phyloP scores from a whole-genome alignment of 2,113 vertebrate species.

The Zosterops borbonicus region DNA sequence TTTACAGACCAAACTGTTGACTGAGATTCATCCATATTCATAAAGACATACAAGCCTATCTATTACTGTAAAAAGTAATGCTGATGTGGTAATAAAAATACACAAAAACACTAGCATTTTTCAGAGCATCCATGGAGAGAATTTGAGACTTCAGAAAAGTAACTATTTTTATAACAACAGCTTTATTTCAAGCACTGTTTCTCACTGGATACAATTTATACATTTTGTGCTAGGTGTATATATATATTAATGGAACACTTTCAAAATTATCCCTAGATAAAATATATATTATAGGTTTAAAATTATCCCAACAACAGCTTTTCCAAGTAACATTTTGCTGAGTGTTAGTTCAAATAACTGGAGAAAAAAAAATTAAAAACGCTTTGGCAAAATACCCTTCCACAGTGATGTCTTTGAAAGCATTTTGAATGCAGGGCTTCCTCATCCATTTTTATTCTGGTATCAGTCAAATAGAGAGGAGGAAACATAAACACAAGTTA shows the following conservation, averaged over 20 bases:
- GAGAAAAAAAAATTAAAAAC: not conserved
- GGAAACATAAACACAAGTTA: constrained; percentile 3
- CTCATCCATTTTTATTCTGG: not conserved
- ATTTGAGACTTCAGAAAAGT: constrained; percentile 26
- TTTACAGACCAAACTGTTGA: constrained; percentile 1
- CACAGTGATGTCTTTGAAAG: not conserved
- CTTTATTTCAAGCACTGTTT: constrained; percentile 71
- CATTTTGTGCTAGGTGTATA: constrained; percentile 18
- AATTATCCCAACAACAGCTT: constrained; percentile 19
- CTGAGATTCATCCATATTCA: constrained; percentile 26
- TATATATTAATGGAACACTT: constrained; percentile 38
- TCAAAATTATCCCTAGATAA: constrained; percentile 51
- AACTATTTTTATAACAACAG: constrained; percentile 60
- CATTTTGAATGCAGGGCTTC: not conserved
- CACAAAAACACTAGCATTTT: constrained; percentile 40
- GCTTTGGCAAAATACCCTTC: constrained; percentile 38
- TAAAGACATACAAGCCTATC: not conserved
- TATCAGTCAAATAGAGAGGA: constrained; percentile 16
- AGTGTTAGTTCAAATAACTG: not conserved
- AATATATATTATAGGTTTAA: constrained; percentile 44
- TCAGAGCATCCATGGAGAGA: constrained; percentile 44
- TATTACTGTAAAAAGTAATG: constrained; percentile 1
- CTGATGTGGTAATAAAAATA: constrained; percentile 62
- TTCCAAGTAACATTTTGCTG: not conserved
- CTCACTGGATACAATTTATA: constrained; percentile 48